Evolutionary conservation across 1,140 invertebrate species (phyloP).

Genomic region (Monomorium pharaonis): DNA sequence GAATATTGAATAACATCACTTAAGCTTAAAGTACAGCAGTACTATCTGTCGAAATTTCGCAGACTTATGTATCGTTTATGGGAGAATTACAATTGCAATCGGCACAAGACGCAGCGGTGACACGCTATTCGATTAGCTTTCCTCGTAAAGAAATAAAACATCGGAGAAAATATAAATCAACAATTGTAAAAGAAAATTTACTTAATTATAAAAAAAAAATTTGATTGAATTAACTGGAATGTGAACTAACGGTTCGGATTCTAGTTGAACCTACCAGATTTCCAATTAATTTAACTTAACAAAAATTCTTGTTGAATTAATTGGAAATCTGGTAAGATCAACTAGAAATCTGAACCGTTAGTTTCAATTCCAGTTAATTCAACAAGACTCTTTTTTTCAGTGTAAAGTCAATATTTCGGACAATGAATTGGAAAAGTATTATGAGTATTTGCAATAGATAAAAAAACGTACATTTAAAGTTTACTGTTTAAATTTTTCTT

Average conservation of each 20-base stretch:
- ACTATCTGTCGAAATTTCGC: conserved; percentile 15
- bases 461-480: background rate
- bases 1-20: conserved; percentile 37
- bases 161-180: background rate
- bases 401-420: no score
- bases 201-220: background rate
- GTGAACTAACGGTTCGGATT: no score
- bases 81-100: background rate
- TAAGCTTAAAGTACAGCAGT: background rate
- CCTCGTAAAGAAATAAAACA: background rate
- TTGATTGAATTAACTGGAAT: no score
- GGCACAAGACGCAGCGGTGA: background rate
- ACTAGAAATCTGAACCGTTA: no score
- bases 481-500: background rate
- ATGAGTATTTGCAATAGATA: background rate
- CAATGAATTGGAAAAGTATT: background rate
- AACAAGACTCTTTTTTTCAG: no score
- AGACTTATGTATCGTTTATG: background rate
- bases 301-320: no score
- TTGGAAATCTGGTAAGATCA: no score
- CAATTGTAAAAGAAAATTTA: background rate
- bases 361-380: no score
- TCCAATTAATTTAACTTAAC: no score
- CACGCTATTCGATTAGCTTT: background rate
- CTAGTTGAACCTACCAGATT: no score